Evolutionary conservation across 2,888 invertebrate species (phyloP).

Genomic region (Limnephilus marmoratus): DNA sequence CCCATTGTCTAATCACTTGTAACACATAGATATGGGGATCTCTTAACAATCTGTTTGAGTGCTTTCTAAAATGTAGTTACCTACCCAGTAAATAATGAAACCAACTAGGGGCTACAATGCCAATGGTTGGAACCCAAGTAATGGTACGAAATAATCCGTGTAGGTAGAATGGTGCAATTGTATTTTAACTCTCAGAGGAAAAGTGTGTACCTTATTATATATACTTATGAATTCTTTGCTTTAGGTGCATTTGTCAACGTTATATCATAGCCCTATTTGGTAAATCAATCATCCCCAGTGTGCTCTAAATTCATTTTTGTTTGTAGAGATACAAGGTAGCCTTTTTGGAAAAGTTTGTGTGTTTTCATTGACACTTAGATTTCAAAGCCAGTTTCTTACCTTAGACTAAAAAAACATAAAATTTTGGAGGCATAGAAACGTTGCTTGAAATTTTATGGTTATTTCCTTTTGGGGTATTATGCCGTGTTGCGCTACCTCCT

Average conservation of each 20-base stretch:
- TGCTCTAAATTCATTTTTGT: neutral
- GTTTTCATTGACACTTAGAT: neutral
- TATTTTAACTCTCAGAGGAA: neutral
- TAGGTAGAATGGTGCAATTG: neutral
- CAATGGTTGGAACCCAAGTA: neutral
- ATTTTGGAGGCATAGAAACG: too few relatives aligned
- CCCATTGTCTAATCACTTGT: constrained; percentile 37
- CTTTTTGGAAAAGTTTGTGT: neutral
- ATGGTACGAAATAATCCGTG: neutral
- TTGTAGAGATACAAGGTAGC: neutral
- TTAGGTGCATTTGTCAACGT: too few relatives aligned
- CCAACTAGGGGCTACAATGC: constrained; percentile 17
- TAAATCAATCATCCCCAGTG: neutral
- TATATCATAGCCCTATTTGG: neutral
- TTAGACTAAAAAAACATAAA: neutral
- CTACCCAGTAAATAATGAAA: constrained; percentile 13
- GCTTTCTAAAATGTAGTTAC: constrained; percentile 40
- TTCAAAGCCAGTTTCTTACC: neutral
- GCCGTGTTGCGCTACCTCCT: too few relatives aligned
- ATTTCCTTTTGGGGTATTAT: too few relatives aligned
- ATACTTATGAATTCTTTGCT: too few relatives aligned
- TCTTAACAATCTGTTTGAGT: constrained; percentile 53
- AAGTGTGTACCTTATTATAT: neutral
- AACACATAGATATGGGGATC: constrained; percentile 17
- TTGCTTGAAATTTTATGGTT: too few relatives aligned